Conservation (phyloP, 1,140 invertebrate species). For the Drosophila ercepeae region DNA sequence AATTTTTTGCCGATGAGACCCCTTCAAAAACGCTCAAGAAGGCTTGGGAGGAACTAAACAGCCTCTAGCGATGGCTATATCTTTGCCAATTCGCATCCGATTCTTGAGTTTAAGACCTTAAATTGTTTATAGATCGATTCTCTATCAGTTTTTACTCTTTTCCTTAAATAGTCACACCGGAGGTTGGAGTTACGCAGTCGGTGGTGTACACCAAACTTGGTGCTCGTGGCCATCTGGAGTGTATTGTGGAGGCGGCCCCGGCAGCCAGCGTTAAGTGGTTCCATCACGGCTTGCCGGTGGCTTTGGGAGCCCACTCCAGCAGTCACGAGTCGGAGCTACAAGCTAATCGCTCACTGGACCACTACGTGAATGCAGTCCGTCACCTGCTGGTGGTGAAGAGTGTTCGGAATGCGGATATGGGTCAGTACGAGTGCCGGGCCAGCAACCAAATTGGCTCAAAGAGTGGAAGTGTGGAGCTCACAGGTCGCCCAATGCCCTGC, state of each 20-base stretch:
- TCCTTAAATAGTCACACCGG: constrained; percentile 87
- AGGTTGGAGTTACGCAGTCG: constrained; percentile 85
- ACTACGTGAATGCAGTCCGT: constrained; percentile 75
- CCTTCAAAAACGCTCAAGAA: neutral
- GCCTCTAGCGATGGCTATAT: neutral
- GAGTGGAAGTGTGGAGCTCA: constrained; percentile 85
- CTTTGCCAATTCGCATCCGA: too few species aligned
- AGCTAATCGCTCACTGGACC: constrained; percentile 42
- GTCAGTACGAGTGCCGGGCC: constrained; percentile 90
- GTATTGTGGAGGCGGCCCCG: constrained; percentile 88
- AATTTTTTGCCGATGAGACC: too few species aligned
- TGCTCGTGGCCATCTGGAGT: constrained; percentile 88
- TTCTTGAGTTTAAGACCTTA: too few species aligned
- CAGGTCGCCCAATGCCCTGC: constrained; percentile 85
- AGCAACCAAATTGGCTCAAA: constrained; percentile 88
- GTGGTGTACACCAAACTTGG: constrained; percentile 90
- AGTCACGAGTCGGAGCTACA: constrained; percentile 80
- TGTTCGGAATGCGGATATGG: constrained; percentile 89
- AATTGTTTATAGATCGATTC: neutral
- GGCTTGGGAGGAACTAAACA: neutral
- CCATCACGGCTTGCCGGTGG: constrained; percentile 85
- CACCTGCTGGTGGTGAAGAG: constrained; percentile 88
- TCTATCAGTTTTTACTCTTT: neutral
- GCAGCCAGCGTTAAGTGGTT: constrained; percentile 87
- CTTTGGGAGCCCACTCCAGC: constrained; percentile 85